Evolutionary conservation across 2,797 vertebrate species (phyloP), one percentile per base, ranked within the genome.

Genomic region (Molossus molossus): DNA sequence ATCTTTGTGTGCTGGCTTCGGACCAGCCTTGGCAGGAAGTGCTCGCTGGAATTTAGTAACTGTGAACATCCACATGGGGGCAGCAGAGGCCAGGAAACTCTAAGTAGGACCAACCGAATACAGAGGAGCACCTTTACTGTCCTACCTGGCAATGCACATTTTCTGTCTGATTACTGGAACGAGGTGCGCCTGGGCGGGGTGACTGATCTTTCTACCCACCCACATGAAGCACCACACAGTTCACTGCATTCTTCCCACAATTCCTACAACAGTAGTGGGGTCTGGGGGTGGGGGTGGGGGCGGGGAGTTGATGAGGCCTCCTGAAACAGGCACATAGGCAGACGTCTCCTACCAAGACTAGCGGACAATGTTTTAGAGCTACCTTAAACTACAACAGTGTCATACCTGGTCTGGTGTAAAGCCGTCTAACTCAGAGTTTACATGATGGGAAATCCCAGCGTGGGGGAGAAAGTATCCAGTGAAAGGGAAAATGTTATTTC

Each of bases 81-180:
- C 97, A 97, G 96, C 8, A 97, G 70, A 90, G 1, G n/a, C 48
- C 88, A 82, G 65, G 29, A 72, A 80, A 96, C 85, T 88, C 62
- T 20, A 70, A 65, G 6, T 11, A 57, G 27, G 29, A 13, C 2
- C 2, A 1, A 3, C 3, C 1, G 2, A 27, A 45, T 3, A 13
- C 1, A 7, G 4, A 62, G 76, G 21, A 62, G 20, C 48, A 45
- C 29, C 7, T 72, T 90, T 12, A 12, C 72, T 45, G 86, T 50
- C 64, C 53, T 65, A 1, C 13, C 1, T 11, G 57, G 60, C 18
- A 40, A 9, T 4, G 27, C 18, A 7, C 0, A 1, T 60, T 86
- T 77, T 17, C 37, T 40, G 40, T 17, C 62, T 75, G 21, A 62
- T 73, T 29, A 53, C 6, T 86, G n/a, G 37, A 87, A 79, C 40